phyloP scores from a whole-genome alignment of 2,888 invertebrate genomes.

The Alloscopus bannaensis region DNA sequence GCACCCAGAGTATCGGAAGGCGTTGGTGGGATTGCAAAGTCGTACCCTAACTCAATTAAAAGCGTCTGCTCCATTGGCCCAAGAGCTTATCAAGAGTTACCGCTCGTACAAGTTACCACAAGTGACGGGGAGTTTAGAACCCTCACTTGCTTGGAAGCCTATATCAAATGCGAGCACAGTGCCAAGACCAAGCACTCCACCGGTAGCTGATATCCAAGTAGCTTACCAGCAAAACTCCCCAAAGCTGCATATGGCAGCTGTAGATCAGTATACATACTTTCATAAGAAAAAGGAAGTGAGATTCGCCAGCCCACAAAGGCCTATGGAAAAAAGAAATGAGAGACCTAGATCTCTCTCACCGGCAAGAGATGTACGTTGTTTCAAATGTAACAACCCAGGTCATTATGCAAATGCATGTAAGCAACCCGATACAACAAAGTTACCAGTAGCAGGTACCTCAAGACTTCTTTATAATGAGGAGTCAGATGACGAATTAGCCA shows the following conservation, averaged over 20 bases:
- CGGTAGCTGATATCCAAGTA: not conserved
- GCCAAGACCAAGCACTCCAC: not conserved
- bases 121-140: slow-evolving; percentile 16
- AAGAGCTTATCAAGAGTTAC: slow-evolving; percentile 32
- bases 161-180: not conserved
- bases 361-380: not conserved
- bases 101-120: slow-evolving; percentile 25
- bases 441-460: too few species aligned
- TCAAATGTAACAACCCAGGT: not conserved
- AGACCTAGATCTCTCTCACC: not conserved
- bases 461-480: too few species aligned
- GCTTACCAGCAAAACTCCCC: not conserved
- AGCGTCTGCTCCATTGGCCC: slow-evolving; percentile 24
- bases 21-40: slow-evolving; percentile 28
- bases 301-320: not conserved
- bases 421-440: not conserved
- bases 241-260: slow-evolving; percentile 18
- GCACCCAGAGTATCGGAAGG: slow-evolving; percentile 46
- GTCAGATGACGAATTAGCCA: too few species aligned
- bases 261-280: slow-evolving; percentile 7
- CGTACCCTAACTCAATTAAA: slow-evolving; percentile 27
- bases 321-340: too few species aligned
- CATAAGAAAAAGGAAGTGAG: slow-evolving; percentile 15
- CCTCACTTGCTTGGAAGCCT: slow-evolving; percentile 44
- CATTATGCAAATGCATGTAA: slow-evolving; percentile 8